A percentile compares a stretch with the other conserved stretches of the same genome.
Conservation (phyloP, 2,113 vertebrate genomes). For the Notarius quadriscutis region DNA sequence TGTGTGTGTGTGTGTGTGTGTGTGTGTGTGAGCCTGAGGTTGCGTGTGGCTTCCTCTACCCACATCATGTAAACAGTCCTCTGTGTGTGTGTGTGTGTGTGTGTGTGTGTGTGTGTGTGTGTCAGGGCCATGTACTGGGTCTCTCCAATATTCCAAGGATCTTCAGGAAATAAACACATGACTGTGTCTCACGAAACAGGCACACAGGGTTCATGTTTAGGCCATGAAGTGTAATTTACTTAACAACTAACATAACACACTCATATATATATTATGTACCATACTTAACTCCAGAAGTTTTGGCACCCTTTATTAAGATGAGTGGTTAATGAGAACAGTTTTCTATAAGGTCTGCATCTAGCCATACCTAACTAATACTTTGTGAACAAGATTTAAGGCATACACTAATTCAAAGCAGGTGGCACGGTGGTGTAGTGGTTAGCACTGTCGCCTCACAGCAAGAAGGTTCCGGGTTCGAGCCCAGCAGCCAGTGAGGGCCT, state of each 20-base stretch:
- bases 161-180: slow-evolving; percentile 49
- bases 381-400: background rate
- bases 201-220: background rate
- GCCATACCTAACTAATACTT: background rate
- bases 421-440: too few species aligned
- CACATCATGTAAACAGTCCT: slow-evolving; percentile 19
- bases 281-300: background rate
- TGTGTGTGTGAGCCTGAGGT: slow-evolving; percentile 14
- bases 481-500: too few species aligned
- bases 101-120: background rate
- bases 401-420: background rate
- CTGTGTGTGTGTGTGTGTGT: slow-evolving; percentile 10
- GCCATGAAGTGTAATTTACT: too few species aligned
- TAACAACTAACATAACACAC: background rate
- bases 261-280: background rate
- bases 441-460: too few species aligned
- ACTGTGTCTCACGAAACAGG: slow-evolving; percentile 42
- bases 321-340: background rate
- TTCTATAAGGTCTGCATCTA: background rate
- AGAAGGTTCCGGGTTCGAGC: too few species aligned
- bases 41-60: slow-evolving; percentile 9
- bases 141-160: slow-evolving; percentile 33
- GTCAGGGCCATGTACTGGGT: slow-evolving; percentile 1
- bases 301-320: background rate
- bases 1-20: slow-evolving; percentile 10